Conservation (phyloP, 2,113 vertebrate species). For the Drymodes brunneopygia region DNA sequence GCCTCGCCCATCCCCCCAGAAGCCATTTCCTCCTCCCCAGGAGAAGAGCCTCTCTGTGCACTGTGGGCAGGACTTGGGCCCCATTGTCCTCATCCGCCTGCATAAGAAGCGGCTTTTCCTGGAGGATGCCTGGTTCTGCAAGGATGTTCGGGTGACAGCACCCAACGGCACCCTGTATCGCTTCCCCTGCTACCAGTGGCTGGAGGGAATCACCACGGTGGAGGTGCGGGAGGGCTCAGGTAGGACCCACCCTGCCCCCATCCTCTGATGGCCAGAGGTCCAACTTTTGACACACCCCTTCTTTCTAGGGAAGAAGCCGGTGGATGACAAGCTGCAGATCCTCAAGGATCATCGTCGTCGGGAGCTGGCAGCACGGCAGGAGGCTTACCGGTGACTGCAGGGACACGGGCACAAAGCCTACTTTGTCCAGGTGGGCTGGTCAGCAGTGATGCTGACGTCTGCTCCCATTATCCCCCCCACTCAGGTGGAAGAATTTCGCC, state of each 20-base stretch:
- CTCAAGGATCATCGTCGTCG: background rate
- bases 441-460: background rate
- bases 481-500: background rate
- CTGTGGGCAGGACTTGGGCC: background rate
- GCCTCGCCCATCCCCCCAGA: background rate
- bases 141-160: background rate
- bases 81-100: background rate
- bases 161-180: background rate
- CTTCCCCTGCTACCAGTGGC: background rate
- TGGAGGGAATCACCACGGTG: background rate
- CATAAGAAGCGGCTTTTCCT: background rate
- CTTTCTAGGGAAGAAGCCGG: background rate
- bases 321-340: background rate
- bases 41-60: background rate
- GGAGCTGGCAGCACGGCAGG: background rate
- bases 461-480: fast-evolving
- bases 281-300: background rate
- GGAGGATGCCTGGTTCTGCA: background rate
- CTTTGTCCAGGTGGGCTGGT: background rate
- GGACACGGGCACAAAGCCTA: background rate
- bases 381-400: background rate
- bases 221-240: background rate
- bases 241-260: background rate
- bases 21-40: background rate
- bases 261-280: background rate